Percentiles rank a stretch among this genome's conserved stretches.
phyloP scores from a whole-genome alignment of 2,113 vertebrate genomes.

The Anser cygnoides region DNA sequence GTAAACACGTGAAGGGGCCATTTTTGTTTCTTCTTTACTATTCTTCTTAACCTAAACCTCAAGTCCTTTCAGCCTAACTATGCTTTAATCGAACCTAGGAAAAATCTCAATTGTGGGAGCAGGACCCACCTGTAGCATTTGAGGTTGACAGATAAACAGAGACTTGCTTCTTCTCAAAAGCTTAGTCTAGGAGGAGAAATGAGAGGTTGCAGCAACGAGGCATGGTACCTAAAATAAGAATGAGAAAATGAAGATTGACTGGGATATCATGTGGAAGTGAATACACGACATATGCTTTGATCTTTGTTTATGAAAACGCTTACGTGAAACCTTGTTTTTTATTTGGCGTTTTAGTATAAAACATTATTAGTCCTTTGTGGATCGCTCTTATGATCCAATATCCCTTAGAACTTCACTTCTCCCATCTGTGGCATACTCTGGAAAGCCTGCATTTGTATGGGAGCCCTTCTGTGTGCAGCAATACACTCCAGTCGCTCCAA shows the following conservation, averaged over 20 bases:
- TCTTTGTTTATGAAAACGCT: neutral
- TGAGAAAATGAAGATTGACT: neutral
- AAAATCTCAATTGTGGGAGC: neutral
- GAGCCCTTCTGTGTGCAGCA: neutral
- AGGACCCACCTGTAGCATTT: neutral
- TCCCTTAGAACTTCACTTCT: neutral
- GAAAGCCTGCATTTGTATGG: neutral
- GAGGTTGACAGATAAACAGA: neutral
- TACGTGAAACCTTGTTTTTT: neutral
- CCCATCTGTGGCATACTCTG: neutral
- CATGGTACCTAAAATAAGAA: neutral
- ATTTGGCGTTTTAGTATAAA: constrained; percentile 5
- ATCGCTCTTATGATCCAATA: neutral
- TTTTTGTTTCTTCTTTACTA: neutral
- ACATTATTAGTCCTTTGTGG: neutral
- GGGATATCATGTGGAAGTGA: neutral
- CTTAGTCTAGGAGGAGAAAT: neutral
- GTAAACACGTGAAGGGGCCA: neutral
- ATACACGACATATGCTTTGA: neutral
- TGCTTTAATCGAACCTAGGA: rapidly evolving
- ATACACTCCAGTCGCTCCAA: neutral
- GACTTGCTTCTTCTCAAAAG: neutral
- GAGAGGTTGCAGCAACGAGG: neutral
- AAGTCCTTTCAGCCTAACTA: neutral
- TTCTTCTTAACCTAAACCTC: neutral